Percentiles rank a stretch among this genome's conserved stretches.
These are phyloP conservation scores for Dendrolimus punctatus DNA, from an alignment of 1,140 invertebrate species.

Conservation along the genomic window DNA sequence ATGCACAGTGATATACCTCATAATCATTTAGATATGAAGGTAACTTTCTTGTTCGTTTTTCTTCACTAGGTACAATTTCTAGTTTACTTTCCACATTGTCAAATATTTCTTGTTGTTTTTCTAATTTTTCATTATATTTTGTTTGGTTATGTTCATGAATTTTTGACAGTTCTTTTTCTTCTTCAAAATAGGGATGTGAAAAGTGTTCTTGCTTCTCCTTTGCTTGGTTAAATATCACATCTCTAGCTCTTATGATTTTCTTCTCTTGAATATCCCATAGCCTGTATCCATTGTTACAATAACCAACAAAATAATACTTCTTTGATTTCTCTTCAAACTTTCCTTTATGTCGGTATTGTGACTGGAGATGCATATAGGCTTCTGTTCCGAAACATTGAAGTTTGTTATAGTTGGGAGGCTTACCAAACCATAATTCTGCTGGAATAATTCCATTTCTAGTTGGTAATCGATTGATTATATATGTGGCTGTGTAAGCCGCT, in stretches of 20 bases:
- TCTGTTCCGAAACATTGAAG: conserved; percentile 1
- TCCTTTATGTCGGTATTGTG: not conserved
- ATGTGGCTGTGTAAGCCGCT: not conserved
- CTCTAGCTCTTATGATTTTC: not conserved
- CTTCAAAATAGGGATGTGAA: no score
- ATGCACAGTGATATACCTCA: not conserved
- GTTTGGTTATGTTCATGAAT: not conserved
- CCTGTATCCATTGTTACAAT: not conserved
- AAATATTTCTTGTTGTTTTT: not conserved
- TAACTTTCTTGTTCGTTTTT: not conserved
- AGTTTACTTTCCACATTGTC: not conserved
- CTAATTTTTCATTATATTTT: not conserved
- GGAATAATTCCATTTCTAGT: not conserved
- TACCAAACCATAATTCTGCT: not conserved
- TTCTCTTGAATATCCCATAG: not conserved
- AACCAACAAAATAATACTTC: conserved; percentile 1
- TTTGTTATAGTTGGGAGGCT: not conserved
- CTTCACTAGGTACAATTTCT: not conserved
- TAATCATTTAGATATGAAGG: not conserved
- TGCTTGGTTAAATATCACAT: conserved; percentile 1
- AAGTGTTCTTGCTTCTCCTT: not conserved
- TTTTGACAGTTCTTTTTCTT: not conserved
- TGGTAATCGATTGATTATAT: not conserved
- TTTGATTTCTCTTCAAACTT: not conserved
- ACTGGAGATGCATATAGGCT: not conserved